Evolutionary conservation across 2,888 invertebrate genomes (phyloP).

Genomic region (Gymnocheta viridis): DNA sequence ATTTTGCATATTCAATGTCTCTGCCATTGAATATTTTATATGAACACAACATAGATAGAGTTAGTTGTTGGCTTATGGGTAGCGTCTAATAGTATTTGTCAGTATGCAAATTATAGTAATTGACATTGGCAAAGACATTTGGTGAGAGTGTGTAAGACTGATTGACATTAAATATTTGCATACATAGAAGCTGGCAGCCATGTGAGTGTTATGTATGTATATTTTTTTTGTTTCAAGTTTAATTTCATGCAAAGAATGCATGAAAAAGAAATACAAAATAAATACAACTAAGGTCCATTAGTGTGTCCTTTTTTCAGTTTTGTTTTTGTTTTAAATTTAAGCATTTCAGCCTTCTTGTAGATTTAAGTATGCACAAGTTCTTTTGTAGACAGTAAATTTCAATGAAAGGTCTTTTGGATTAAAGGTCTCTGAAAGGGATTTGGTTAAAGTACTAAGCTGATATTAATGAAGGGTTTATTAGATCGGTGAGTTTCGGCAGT

Average conservation of each 20-base stretch:
- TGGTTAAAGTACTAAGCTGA: neutral
- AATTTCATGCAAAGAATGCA: slow-evolving; percentile 17
- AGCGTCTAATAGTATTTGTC: slow-evolving; percentile 15
- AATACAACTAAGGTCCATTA: slow-evolving; percentile 15
- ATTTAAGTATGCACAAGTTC: neutral
- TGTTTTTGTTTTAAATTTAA: neutral
- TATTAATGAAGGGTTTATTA: neutral
- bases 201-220: neutral
- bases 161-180: slow-evolving; percentile 7
- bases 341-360: neutral
- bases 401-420: neutral
- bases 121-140: slow-evolving; percentile 66
- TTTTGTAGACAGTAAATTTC: neutral
- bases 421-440: neutral
- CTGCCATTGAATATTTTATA: neutral
- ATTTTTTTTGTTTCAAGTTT: slow-evolving; percentile 38
- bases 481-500: no score
- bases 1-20: neutral
- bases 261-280: neutral
- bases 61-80: neutral
- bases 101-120: slow-evolving; percentile 43
- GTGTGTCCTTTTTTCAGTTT: neutral
- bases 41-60: neutral
- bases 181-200: neutral
- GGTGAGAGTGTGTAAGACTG: slow-evolving; percentile 1